Evolutionary conservation across 2,888 invertebrate genomes (phyloP).

Genomic region (Drosophila gaucha): DNA sequence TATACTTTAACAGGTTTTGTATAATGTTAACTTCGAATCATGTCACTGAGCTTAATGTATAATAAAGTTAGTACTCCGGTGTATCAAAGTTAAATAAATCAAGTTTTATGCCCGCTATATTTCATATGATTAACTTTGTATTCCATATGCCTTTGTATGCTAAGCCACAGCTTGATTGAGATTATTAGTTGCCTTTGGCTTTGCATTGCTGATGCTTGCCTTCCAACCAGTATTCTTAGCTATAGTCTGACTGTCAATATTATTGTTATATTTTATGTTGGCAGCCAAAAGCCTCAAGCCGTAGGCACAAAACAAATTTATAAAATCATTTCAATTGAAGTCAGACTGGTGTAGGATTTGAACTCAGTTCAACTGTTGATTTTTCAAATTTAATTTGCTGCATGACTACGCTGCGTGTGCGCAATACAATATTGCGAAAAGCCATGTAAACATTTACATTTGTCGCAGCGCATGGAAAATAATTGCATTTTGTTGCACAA

Average conservation of each 20-base stretch:
- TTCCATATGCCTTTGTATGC: too few species aligned
- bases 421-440: slow-evolving; percentile 38
- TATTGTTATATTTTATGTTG: slow-evolving; percentile 14
- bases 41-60: background rate
- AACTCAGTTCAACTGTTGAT: slow-evolving; percentile 15
- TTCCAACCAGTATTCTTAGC: slow-evolving; percentile 26
- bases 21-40: too few species aligned
- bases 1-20: background rate
- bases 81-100: background rate
- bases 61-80: too few species aligned
- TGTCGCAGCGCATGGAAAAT: slow-evolving; percentile 37
- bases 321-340: slow-evolving; percentile 44
- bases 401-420: slow-evolving; percentile 43
- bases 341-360: slow-evolving; percentile 8
- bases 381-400: slow-evolving; percentile 42
- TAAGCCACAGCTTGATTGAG: too few species aligned
- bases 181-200: background rate
- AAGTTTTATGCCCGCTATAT: background rate
- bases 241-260: slow-evolving; percentile 18
- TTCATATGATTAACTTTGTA: too few species aligned
- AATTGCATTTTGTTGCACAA: slow-evolving; percentile 44
- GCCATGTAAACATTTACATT: slow-evolving; percentile 50
- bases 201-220: slow-evolving; percentile 16
- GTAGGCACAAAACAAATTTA: slow-evolving; percentile 32
- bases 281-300: slow-evolving; percentile 2